Evolutionary conservation across 2,113 vertebrate genomes (phyloP), one percentile per base, ranked within the genome.

Genomic region (Phyllostomus discolor): DNA sequence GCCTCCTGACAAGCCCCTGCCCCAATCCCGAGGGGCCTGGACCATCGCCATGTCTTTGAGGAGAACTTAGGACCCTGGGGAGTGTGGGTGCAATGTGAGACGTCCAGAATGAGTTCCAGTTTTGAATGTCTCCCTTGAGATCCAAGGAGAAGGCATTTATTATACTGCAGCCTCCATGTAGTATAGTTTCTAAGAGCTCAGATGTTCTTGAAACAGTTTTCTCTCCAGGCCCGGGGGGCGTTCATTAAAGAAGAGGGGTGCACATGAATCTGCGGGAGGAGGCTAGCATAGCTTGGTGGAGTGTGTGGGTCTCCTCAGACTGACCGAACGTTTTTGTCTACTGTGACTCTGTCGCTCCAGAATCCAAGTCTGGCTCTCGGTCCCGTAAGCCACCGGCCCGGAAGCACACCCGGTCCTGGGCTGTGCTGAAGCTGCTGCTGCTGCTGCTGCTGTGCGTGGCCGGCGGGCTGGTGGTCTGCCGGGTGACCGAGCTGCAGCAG

Each of bases 401-500:
- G 91, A 98, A 98, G 57, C 96, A 96, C 17, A 97, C 98, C 0
- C 98, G 99, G 97, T 98, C 98, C 0, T 97, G 97, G 98, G 98
- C 96, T 0, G 98, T 98, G 69, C 98, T 98, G 97, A 99, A 98
- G 98, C 98, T 98, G 89, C 98, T 98, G 97, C 99, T 97, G 93
- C 98, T 99, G 9, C 46, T 99, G 64, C 96, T 99, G 26, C 66
- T 99, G 22, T 98, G 98, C 35, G 78, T 98, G 78, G 97, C 98
- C 0, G 98, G 98, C 0, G 84, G 98, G 0, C 95, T 99, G 64
- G 98, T 98, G 0, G 97, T 98, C 33, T 99, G 99, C 96, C 99
- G 96, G 75, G 91, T 99, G 97, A 99, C 99, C 0, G 99, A 99
- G 96, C 98, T 99, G 96, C 98, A 96, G 76, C 98, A 69, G 59